These are phyloP conservation scores for Trichopoda pennipes DNA, from an alignment of 2,888 invertebrate genomes.

Conservation along the genomic window DNA sequence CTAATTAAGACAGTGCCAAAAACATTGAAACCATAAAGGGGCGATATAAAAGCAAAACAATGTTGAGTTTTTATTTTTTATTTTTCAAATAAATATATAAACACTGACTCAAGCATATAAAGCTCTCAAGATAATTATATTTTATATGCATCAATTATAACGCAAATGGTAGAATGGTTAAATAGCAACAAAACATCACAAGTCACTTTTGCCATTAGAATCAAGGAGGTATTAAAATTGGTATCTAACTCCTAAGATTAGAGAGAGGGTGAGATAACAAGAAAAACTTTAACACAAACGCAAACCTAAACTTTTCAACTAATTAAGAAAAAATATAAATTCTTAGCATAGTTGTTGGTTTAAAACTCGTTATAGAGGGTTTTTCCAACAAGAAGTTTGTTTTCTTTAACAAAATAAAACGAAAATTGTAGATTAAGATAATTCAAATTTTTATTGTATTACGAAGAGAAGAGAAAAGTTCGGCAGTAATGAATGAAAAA, in stretches of 20 bases:
- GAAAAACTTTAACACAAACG: neutral
- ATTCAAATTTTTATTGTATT: no score
- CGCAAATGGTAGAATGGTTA: slow-evolving; percentile 52
- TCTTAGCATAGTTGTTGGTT: no score
- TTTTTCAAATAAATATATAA: slow-evolving; percentile 9
- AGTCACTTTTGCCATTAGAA: neutral
- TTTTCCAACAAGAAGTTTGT: no score
- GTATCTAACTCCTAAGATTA: no score
- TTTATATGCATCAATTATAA: slow-evolving; percentile 57
- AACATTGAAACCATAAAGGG: neutral
- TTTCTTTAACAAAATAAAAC: no score
- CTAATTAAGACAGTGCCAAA: neutral
- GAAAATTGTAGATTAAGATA: no score
- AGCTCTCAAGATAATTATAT: slow-evolving; percentile 63
- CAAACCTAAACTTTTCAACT: neutral
- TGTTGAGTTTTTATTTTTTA: slow-evolving; percentile 1
- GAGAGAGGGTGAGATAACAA: neutral
- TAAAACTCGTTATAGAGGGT: no score
- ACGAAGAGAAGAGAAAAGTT: no score
- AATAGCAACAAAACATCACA: slow-evolving; percentile 15
- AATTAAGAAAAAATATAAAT: no score
- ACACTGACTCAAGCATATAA: slow-evolving; percentile 7
- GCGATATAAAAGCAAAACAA: slow-evolving; percentile 36
- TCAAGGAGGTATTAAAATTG: neutral
- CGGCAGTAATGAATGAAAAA: no score